These are phyloP conservation scores for Anarsia innoxiella DNA, from an alignment of 2,888 invertebrate genomes.

Conservation along the genomic window DNA sequence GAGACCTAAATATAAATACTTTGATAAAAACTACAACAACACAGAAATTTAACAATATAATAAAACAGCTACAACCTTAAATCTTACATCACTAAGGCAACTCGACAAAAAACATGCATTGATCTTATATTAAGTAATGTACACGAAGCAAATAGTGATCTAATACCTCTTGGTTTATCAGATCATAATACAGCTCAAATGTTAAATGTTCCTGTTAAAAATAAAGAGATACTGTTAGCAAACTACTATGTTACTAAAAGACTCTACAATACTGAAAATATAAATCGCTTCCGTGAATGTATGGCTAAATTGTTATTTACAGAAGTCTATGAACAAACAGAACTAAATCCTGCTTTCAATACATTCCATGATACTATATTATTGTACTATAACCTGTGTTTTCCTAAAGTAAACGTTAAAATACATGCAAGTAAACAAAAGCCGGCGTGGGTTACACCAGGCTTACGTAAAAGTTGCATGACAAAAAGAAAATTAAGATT, in stretches of 20 bases:
- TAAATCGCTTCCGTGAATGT: background rate
- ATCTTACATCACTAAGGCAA: background rate
- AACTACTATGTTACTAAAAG: background rate
- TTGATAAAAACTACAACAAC: slow-evolving; percentile 1
- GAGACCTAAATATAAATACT: slow-evolving; percentile 12
- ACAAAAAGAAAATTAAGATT: background rate
- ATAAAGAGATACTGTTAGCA: background rate
- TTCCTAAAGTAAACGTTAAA: slow-evolving; percentile 2
- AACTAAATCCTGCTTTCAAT: slow-evolving; percentile 6
- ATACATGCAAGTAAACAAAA: background rate
- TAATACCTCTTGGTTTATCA: slow-evolving; percentile 1
- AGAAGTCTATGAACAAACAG: background rate
- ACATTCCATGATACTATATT: slow-evolving; percentile 4
- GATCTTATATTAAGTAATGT: slow-evolving; percentile 10
- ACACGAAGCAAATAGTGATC: background rate
- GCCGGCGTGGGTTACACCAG: background rate
- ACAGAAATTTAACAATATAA: background rate
- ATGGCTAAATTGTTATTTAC: background rate
- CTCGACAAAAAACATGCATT: slow-evolving; percentile 5
- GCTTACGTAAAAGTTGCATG: background rate
- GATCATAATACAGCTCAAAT: slow-evolving; percentile 9
- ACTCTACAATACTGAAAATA: slow-evolving; percentile 2
- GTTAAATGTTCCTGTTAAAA: background rate
- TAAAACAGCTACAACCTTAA: background rate
- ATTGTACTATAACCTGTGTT: slow-evolving; percentile 9